Conservation (phyloP, 2,113 vertebrate genomes). For the Lasiurus cinereus region DNA sequence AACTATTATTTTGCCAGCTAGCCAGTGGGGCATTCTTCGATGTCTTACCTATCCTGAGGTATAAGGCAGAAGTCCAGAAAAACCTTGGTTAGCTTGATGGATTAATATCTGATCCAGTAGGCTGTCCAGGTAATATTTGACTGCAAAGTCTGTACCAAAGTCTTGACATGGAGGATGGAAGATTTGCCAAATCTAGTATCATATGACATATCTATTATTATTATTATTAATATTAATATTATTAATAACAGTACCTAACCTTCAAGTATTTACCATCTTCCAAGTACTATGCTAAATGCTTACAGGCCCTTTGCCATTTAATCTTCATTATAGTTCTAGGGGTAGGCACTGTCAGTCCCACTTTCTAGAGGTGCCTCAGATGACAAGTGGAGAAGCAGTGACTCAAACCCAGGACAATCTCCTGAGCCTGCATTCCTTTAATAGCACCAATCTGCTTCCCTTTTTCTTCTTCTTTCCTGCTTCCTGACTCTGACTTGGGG, state of each 20-base stretch:
- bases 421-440: neutral
- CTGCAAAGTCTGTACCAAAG: constrained; percentile 14
- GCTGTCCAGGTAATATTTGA: constrained; percentile 42
- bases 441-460: neutral
- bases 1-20: constrained; percentile 55
- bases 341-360: neutral
- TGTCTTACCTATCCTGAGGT: constrained; percentile 44
- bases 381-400: neutral
- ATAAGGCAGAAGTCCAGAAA: constrained; percentile 62
- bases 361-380: constrained; percentile 27
- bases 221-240: neutral
- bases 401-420: neutral
- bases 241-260: neutral
- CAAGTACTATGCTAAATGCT: neutral
- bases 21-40: constrained; percentile 33
- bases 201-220: neutral
- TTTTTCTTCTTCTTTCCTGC: neutral
- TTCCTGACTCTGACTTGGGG: neutral
- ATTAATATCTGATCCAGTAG: constrained; percentile 26
- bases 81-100: constrained; percentile 30
- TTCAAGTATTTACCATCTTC: constrained; percentile 11
- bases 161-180: neutral
- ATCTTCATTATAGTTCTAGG: neutral
- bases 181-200: constrained; percentile 9
- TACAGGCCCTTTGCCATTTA: neutral